Evolutionary conservation across 2,888 invertebrate genomes (phyloP).

Genomic region (Lepidochrysops patricia): DNA sequence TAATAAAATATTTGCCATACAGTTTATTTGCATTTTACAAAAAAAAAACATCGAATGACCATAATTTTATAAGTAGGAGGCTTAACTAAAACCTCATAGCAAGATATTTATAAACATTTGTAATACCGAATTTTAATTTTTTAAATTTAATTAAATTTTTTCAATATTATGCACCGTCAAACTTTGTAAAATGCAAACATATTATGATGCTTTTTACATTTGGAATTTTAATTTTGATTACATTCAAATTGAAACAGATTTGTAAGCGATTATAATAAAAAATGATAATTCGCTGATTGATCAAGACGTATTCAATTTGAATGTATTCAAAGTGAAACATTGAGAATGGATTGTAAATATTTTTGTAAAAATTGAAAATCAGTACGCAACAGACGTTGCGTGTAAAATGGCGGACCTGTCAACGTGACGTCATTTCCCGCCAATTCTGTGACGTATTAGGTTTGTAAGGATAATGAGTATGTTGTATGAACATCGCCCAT

Average conservation of each 20-base stretch:
- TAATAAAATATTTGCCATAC: not conserved
- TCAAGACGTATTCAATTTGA: not conserved
- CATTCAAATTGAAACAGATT: not conserved
- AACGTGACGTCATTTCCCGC: slow-evolving; percentile 18
- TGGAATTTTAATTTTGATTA: not conserved
- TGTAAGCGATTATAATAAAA: not conserved
- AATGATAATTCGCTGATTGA: not conserved
- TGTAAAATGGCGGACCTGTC: slow-evolving; percentile 41
- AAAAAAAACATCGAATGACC: not conserved
- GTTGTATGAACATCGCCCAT: slow-evolving; percentile 13
- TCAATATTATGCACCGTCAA: not conserved
- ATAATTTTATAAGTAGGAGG: too few relatives aligned
- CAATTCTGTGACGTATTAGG: slow-evolving; percentile 33
- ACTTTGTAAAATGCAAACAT: not conserved
- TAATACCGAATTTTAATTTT: too few relatives aligned
- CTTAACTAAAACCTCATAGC: too few relatives aligned
- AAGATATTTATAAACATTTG: too few relatives aligned
- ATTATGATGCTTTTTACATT: not conserved
- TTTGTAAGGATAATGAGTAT: slow-evolving; percentile 17
- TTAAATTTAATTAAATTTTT: too few relatives aligned
- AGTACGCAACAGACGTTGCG: not conserved
- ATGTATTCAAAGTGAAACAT: not conserved
- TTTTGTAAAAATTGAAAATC: not conserved
- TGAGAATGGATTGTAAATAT: not conserved
- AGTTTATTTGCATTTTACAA: not conserved